Evolutionary conservation across 1,140 invertebrate species (phyloP).

Genomic region (Drosophila lacertosa): DNA sequence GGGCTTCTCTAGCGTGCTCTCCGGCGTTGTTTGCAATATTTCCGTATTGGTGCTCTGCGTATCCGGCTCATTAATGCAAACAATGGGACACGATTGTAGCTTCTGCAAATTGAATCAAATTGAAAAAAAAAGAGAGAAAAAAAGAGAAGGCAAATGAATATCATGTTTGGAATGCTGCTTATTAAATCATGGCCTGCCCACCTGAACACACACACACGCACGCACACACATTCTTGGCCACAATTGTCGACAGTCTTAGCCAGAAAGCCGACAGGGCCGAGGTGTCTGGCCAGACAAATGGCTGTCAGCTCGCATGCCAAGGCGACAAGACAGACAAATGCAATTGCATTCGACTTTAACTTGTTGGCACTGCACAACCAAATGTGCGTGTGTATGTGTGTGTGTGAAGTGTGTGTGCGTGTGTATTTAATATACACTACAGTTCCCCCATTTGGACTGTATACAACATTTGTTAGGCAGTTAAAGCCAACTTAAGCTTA

Average conservation of each 20-base stretch:
- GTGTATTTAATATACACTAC: slow-evolving; percentile 3
- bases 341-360: slow-evolving; percentile 30
- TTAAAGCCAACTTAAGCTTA: neutral
- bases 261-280: slow-evolving; percentile 39
- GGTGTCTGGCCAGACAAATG: slow-evolving; percentile 66
- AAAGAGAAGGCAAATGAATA: neutral
- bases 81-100: slow-evolving; percentile 77
- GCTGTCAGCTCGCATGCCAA: slow-evolving; percentile 56
- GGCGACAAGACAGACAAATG: slow-evolving; percentile 54
- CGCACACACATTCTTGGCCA: slow-evolving; percentile 8
- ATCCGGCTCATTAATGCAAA: slow-evolving; percentile 79
- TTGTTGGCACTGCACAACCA: slow-evolving; percentile 26
- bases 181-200: slow-evolving; percentile 11
- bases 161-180: neutral
- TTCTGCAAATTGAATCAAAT: no score
- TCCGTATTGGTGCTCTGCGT: slow-evolving; percentile 75
- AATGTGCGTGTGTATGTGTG: slow-evolving; percentile 2
- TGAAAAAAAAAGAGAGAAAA: neutral
- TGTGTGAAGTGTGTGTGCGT: slow-evolving; percentile 5
- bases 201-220: no score
- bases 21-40: slow-evolving; percentile 70
- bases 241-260: slow-evolving; percentile 2
- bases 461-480: neutral
- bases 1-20: slow-evolving; percentile 76
- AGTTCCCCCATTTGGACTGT: no score